phyloP scores from a whole-genome alignment of 2,113 vertebrate species.

The Sceloporus undulatus region DNA sequence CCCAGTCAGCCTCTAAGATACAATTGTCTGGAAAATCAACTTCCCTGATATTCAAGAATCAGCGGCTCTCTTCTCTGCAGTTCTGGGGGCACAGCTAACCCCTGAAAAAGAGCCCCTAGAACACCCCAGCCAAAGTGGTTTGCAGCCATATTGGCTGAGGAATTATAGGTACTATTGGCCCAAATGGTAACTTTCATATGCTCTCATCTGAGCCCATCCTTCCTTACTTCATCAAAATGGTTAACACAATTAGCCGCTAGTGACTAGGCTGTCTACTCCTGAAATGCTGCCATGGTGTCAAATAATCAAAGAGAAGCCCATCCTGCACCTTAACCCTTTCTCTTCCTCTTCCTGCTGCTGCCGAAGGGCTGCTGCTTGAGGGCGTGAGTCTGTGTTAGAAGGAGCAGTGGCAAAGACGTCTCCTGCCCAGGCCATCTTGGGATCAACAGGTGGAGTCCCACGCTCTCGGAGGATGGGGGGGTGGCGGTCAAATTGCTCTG shows the following conservation, averaged over 20 bases:
- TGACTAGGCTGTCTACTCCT: neutral
- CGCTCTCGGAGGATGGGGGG: constrained; percentile 80
- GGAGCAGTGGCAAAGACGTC: constrained; percentile 86
- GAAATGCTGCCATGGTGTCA: neutral
- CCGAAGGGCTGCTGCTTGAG: constrained; percentile 83
- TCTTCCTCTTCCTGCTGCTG: constrained; percentile 86
- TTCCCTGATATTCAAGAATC: neutral
- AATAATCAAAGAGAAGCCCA: neutral
- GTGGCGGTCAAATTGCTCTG: constrained; percentile 90
- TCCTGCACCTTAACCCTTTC: constrained; percentile 83
- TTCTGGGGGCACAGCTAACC: neutral
- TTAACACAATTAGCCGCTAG: too few species aligned
- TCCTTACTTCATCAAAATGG: neutral
- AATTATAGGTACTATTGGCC: neutral
- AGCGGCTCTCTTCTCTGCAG: neutral
- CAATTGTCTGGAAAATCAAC: neutral
- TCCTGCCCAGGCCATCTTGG: constrained; percentile 89
- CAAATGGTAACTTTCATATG: too few species aligned
- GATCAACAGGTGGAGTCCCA: constrained; percentile 92
- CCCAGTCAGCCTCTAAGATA: neutral
- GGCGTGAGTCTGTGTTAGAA: constrained; percentile 67
- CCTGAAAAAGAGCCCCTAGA: neutral
- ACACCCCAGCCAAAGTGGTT: too few species aligned
- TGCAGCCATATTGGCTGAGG: neutral
- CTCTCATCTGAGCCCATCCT: neutral